Evolutionary conservation across 1,140 invertebrate species (phyloP).

Genomic region (Steinernema khuongi): DNA sequence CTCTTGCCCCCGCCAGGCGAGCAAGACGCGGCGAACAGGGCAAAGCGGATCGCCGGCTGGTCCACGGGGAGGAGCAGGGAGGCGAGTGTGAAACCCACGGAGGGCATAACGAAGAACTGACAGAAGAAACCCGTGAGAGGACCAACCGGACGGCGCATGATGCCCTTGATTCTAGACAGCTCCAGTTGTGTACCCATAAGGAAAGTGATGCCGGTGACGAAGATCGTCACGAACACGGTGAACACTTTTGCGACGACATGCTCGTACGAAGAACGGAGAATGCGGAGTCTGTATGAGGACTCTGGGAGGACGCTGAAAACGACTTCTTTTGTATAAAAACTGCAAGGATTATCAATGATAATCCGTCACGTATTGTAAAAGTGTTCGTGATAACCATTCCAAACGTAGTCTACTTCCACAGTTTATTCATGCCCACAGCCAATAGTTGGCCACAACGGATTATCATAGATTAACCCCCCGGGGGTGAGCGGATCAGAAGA

Average conservation of each 20-base stretch:
- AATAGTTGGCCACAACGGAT: too few relatives aligned
- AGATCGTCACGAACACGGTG: constrained; percentile 29
- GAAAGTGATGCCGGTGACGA: constrained; percentile 35
- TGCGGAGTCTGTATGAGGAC: constrained; percentile 13
- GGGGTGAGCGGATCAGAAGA: too few relatives aligned
- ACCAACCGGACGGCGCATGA: constrained; percentile 56
- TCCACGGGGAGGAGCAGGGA: constrained; percentile 35
- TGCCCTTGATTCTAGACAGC: constrained; percentile 24
- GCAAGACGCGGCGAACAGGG: constrained; percentile 61
- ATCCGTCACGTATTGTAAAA: too few relatives aligned
- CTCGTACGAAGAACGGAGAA: constrained; percentile 16
- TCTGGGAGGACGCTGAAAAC: background rate
- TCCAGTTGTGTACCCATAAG: constrained; percentile 43
- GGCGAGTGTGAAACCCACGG: background rate
- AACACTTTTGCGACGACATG: constrained; percentile 30
- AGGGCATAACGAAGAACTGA: constrained; percentile 61
- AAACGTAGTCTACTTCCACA: background rate
- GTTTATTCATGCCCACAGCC: background rate
- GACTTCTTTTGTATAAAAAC: too few relatives aligned
- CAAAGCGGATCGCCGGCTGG: constrained; percentile 54
- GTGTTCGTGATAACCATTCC: too few relatives aligned
- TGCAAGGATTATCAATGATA: too few relatives aligned
- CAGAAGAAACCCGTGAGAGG: constrained; percentile 60
- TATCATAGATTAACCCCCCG: too few relatives aligned
- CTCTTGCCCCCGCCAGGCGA: constrained; percentile 62